These are phyloP conservation scores for Sebastes schlegelii DNA, from an alignment of 2,113 vertebrate species.

Conservation along the genomic window DNA sequence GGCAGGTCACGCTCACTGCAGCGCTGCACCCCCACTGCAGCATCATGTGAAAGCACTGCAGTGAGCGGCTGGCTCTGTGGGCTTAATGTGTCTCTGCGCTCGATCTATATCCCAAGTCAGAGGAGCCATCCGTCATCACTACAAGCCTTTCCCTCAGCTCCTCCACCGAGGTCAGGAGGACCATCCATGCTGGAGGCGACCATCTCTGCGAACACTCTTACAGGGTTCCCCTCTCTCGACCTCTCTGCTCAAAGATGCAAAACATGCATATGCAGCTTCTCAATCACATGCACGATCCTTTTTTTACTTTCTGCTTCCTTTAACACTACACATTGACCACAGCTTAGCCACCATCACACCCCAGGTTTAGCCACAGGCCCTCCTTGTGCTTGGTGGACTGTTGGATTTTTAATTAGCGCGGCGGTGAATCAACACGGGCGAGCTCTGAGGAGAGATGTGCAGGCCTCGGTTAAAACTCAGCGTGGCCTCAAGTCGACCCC, in stretches of 20 bases:
- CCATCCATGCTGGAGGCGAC: conserved; percentile 12
- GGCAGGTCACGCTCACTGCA: conserved; percentile 27
- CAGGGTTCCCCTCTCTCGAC: conserved; percentile 6
- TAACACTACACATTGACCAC: conserved; percentile 34
- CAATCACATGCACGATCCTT: background rate
- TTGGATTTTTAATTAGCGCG: conserved; percentile 69
- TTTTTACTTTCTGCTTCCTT: conserved; percentile 18
- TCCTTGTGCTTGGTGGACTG: conserved; percentile 60
- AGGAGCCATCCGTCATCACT: conserved; percentile 59
- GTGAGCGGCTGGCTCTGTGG: conserved; percentile 14
- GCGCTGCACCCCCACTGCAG: conserved; percentile 41
- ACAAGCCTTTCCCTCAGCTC: conserved; percentile 8
- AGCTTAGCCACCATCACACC: conserved; percentile 26
- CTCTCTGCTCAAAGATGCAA: background rate
- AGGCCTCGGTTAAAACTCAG: conserved; percentile 56
- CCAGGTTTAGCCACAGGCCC: conserved; percentile 51
- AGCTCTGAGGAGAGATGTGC: conserved; percentile 53
- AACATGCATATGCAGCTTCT: conserved; percentile 15
- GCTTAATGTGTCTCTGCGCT: conserved; percentile 20
- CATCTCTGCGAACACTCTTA: conserved; percentile 17
- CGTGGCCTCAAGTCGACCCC: conserved; percentile 38
- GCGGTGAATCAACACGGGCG: conserved; percentile 64
- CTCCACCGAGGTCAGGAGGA: conserved; percentile 63
- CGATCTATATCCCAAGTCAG: conserved; percentile 52
- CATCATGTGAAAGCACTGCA: conserved; percentile 54